Base-by-base conservation (phyloP, 1,140 invertebrate genomes). In the Fopius arisanus region DNA sequence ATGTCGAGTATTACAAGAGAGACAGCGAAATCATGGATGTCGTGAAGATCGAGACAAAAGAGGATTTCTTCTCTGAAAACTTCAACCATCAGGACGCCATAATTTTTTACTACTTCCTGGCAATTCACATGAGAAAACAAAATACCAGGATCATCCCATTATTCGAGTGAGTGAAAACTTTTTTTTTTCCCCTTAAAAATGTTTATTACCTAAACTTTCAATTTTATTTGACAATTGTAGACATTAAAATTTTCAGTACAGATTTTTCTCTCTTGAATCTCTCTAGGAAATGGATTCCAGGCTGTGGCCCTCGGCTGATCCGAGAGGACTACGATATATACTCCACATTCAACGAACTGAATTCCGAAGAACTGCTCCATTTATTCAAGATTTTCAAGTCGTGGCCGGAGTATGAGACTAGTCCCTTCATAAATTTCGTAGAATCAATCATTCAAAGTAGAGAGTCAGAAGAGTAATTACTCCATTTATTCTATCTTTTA, bases 251-350 rank as follows among this genome's bases (percentile, higher is more conserved):
- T 43, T 54, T 5, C 10, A 19, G 12, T 10, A 54, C 28, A 6
- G 7, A 51, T 69, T 14, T 29, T 66, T 59, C 31, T 70, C 67
- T 40, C 68, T 65, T 72, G 63, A n/a, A 33, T 10, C 14, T 70
- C 74, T 74, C 79, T 19, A 87, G 85, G 79, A 79, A 82, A 33
- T 88, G 84, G 84, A 74, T 88, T 14, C 88, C 89, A 54, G 87
- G 80, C n/a, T 90, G 86, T 82, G 90, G 90, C 12, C 33, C 78
- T 5, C 76, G 68, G 70, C 74, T 90, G 5, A 86, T 90, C 69
- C 43, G 74, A 28, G 67, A 80, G 62, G 80, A 87, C 66, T 81
- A 83, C 5, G 84, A 83, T 33, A 86, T 90, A 59, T 89, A 81
- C 62, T 88, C 88, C 7, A 68, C 83, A 68, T 89, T 90, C 77